A percentile compares a stretch with the other conserved stretches of the same genome.
Evolutionary conservation across 2,113 vertebrate species (phyloP).

Genomic region (Tricholaema leucomelas): DNA sequence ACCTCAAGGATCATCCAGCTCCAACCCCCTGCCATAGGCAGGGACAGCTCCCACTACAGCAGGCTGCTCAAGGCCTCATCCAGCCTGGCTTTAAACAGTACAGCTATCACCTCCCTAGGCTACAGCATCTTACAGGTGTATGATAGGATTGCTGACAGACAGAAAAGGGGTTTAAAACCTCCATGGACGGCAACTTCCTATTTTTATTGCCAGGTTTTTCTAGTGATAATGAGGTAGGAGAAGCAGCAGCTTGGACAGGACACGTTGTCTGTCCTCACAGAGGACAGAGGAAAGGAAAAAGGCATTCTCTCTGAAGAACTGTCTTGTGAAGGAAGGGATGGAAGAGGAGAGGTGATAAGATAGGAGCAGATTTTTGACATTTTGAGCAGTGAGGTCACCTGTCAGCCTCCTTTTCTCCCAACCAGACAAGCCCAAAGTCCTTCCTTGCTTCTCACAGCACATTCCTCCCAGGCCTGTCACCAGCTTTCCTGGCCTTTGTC

Average conservation of each 20-base stretch:
- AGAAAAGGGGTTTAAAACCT: neutral
- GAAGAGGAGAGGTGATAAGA: neutral
- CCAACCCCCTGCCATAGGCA: too few species aligned
- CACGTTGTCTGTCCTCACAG: neutral
- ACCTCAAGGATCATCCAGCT: too few species aligned
- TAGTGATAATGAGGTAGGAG: neutral
- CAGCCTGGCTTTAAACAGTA: neutral
- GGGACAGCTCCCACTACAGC: too few species aligned
- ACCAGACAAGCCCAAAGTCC: neutral
- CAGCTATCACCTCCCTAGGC: neutral
- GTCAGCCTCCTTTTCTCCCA: neutral
- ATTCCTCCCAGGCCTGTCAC: neutral
- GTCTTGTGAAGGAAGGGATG: neutral
- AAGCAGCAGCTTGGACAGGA: neutral
- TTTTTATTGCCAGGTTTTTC: neutral
- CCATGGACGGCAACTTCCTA: neutral
- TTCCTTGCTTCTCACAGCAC: neutral
- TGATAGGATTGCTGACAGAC: neutral
- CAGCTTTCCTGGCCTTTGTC: neutral
- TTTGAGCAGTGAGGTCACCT: neutral
- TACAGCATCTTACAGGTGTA: neutral
- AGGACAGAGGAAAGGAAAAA: neutral
- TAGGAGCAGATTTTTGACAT: neutral
- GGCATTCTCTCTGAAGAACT: neutral
- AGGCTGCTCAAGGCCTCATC: too few species aligned